Conservation (phyloP, 2,113 vertebrate species). For the Ceuthmochares aereus region DNA sequence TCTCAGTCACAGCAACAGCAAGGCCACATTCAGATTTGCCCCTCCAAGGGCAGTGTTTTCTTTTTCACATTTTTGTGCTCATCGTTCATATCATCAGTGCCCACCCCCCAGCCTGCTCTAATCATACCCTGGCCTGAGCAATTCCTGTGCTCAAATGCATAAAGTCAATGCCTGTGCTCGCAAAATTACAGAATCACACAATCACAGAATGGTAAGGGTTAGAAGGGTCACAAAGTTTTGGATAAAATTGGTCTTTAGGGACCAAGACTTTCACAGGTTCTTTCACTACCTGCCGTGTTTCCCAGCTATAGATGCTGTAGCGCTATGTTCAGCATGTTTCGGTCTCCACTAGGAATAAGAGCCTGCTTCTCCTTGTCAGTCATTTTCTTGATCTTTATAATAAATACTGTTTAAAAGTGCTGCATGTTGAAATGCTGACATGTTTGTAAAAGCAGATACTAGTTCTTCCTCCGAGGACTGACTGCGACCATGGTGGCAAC, state of each 20-base stretch:
- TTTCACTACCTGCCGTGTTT: not conserved
- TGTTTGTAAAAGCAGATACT: not conserved
- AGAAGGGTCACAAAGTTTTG: no score
- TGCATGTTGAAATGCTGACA: not conserved
- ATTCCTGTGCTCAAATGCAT: not conserved
- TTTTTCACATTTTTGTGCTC: not conserved
- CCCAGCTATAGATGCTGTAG: not conserved
- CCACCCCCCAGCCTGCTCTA: not conserved
- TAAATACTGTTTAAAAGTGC: not conserved
- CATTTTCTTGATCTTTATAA: not conserved
- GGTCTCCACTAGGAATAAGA: not conserved
- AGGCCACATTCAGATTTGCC: not conserved
- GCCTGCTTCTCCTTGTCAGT: not conserved
- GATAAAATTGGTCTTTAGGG: not conserved
- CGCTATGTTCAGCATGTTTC: not conserved
- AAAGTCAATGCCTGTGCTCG: not conserved
- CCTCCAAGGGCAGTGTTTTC: not conserved
- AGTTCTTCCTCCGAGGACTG: not conserved
- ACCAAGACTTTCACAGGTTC: not conserved
- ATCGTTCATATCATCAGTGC: fast-evolving
- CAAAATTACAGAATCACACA: no score
- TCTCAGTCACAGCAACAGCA: not conserved
- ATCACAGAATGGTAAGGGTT: no score
- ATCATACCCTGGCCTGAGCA: not conserved
- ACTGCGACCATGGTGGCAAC: fast-evolving